These are phyloP conservation scores for Spodoptera exigua DNA, from an alignment of 2,888 invertebrate species.

Conservation along the genomic window DNA sequence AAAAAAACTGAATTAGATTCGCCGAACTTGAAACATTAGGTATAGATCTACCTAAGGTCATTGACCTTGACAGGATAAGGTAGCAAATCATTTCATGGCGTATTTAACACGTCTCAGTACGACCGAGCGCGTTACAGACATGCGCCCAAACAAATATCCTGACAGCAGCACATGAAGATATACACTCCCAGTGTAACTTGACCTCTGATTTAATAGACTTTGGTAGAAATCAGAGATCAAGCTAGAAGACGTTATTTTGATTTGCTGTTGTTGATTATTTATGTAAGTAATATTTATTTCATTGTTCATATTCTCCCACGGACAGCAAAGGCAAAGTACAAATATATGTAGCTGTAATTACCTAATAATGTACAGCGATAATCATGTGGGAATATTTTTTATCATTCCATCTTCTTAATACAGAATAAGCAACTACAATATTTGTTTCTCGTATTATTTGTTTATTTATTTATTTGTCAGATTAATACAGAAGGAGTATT, in stretches of 20 bases:
- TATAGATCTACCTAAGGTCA: not conserved
- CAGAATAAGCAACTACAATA: too few species aligned
- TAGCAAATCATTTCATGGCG: slow-evolving; percentile 48
- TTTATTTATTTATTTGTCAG: not conserved
- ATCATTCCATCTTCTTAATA: not conserved
- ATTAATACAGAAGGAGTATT: slow-evolving; percentile 1
- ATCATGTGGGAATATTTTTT: slow-evolving; percentile 39
- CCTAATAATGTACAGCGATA: slow-evolving; percentile 24
- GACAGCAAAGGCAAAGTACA: slow-evolving; percentile 45
- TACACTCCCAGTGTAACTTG: too few species aligned
- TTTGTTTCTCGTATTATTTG: too few species aligned
- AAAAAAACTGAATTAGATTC: slow-evolving; percentile 9
- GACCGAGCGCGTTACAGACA: slow-evolving; percentile 16
- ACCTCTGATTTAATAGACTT: too few species aligned
- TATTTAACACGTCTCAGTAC: slow-evolving; percentile 55
- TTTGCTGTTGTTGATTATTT: not conserved
- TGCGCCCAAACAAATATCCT: slow-evolving; percentile 11
- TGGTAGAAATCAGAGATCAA: too few species aligned
- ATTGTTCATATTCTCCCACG: slow-evolving; percentile 26
- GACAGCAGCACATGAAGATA: not conserved
- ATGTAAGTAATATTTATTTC: slow-evolving; percentile 14
- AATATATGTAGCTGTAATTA: slow-evolving; percentile 44
- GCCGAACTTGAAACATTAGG: not conserved
- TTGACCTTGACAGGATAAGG: slow-evolving; percentile 14
- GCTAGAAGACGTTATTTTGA: too few species aligned